These are phyloP conservation scores for Drosophila sechellia DNA, from an alignment of 1,140 invertebrate genomes.

Conservation along the genomic window DNA sequence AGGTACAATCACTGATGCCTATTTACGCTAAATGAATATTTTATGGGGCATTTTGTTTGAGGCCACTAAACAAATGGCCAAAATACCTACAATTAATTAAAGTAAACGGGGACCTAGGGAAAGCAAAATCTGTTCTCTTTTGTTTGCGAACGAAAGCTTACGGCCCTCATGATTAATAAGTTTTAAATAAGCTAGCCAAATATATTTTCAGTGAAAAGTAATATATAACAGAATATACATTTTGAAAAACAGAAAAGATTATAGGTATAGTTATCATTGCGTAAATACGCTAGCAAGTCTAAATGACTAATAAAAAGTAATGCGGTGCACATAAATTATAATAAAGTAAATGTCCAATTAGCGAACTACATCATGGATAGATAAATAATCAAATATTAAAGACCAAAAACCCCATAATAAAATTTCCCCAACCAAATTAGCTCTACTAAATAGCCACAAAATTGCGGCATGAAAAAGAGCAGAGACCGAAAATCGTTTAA, in stretches of 20 bases:
- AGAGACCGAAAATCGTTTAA: constrained; percentile 10
- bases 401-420: constrained; percentile 7
- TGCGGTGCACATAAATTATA: constrained; percentile 15
- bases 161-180: background rate
- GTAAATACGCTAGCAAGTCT: background rate
- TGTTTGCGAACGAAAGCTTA: background rate
- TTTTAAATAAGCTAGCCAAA: background rate
- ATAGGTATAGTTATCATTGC: background rate
- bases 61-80: constrained; percentile 29
- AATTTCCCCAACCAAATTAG: constrained; percentile 17
- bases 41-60: constrained; percentile 64
- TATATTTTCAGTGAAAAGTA: background rate
- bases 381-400: constrained; percentile 28
- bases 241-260: background rate
- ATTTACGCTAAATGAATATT: constrained; percentile 72
- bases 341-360: constrained; percentile 51
- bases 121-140: constrained; percentile 4
- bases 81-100: constrained; percentile 67
- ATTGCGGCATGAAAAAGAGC: background rate
- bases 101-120: constrained; percentile 19
- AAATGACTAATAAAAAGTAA: constrained; percentile 17
- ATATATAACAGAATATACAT: background rate
- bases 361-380: constrained; percentile 14
- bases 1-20: constrained; percentile 47
- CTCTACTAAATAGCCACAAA: constrained; percentile 25